Evolutionary conservation across 2,888 invertebrate genomes (phyloP).

Genomic region (Ectropis crepuscularia): DNA sequence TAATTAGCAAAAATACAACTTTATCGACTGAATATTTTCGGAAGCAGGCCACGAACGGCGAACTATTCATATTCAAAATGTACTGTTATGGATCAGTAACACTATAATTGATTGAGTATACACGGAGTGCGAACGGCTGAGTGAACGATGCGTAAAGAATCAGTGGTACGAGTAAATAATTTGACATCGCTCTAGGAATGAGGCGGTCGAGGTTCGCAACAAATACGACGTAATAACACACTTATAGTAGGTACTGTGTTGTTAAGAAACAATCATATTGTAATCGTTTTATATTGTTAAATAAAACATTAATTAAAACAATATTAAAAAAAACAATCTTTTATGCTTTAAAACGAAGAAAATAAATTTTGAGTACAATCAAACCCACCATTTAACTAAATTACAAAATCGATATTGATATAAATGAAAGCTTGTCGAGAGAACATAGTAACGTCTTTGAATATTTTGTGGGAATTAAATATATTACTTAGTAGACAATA

Average conservation of each 20-base stretch:
- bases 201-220: constrained; percentile 65
- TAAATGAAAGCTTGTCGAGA: no score
- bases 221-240: constrained; percentile 51
- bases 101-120: constrained; percentile 44
- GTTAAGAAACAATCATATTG: constrained; percentile 61
- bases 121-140: constrained; percentile 14
- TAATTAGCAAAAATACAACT: constrained; percentile 53
- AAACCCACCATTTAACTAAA: no score
- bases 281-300: no score
- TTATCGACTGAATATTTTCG: constrained; percentile 53
- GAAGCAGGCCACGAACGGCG: constrained; percentile 51
- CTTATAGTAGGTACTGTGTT: constrained; percentile 51
- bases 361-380: no score
- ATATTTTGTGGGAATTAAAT: no score
- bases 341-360: no score
- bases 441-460: no score
- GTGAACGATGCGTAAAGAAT: constrained; percentile 57
- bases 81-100: constrained; percentile 47
- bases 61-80: constrained; percentile 45
- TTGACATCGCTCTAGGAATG: constrained; percentile 78
- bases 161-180: constrained; percentile 69
- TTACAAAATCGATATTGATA: no score
- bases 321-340: no score
- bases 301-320: no score
- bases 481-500: no score